Base-by-base conservation (phyloP, 2,797 vertebrate genomes). In the Lepilemur septentrionalis region DNA sequence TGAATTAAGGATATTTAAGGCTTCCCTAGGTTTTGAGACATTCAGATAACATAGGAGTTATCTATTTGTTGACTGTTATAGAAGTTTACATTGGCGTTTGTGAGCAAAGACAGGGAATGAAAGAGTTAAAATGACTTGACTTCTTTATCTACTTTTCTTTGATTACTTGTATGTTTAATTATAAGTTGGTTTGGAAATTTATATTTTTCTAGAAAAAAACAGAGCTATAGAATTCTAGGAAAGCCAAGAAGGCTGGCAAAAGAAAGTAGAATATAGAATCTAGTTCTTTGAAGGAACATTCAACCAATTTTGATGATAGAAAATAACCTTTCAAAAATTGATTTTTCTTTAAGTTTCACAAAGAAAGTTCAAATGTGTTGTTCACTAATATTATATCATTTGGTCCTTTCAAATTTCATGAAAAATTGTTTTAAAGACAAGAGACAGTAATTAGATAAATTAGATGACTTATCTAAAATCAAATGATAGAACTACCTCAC, bases 341-440 rank as follows among this genome's bases (percentile, higher is more conserved):
- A 88, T 52, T 83, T 88, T 23, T 84, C 32, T 94, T 76, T 43
- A 70, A 69, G 48, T 91, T 95, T 73, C 75, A 85, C 41, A 59
- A 84, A 73, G n/a, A 6, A 94, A 43, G 87, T 87, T 90, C n/a
- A 38, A n/a, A 72, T 81, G 15, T 35, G 38, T 50, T 35, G 38
- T 50, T 76, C 18, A 22, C 4, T 59, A 57, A 22, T 63, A 28
- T 25, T 67, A 81, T 2, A 75, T 35, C 22, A 32, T 83, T 83
- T 61, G 41, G 1, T 86, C 2, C 3, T 86, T 38, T 17, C 17
- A 67, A 84, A 84, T 59, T 75, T 50, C 5, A 25, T 67, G 13
- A 35, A 50, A 30, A 52, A 22, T 59, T 46, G 10, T 81, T 80
- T 81, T 57, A 48, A 15, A 61, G 55, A 65, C 3, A 67, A 14